Evolutionary conservation across 2,888 invertebrate genomes (phyloP), one percentile per base, ranked within the genome.

Genomic region (Neoitamus cyanurus): DNA sequence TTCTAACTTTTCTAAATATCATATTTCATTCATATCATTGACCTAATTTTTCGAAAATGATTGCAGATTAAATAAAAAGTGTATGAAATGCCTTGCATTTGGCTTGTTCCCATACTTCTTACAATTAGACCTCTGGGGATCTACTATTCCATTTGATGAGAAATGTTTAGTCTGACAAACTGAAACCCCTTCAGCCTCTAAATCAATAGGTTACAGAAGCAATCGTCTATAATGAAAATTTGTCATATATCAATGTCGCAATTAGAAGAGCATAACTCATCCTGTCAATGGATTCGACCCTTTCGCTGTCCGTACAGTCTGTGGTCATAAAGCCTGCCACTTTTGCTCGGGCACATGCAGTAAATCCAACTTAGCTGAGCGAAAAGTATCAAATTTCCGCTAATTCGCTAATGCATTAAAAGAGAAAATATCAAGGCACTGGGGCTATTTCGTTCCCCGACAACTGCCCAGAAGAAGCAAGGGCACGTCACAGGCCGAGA

Each of bases 361-460:
- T 69, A 68, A 82, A 69, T 82, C 30, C 36, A 58, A 46, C 34
- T 75, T 48, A 70, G 34, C 20, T 0, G 34, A 34, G 30, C 1
- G 36, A 84, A 84, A 84, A 84, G 84, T 84, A 84, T 84, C 84
- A 68, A 84, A 84, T 84, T 84, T 84, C 84, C 36, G 83, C 72
- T 83, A 83, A 83, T 83, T 73, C 83, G 83, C 48, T 84, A 84
- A 84, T 84, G 77, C 84, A 84, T 68, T 84, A 75, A 77, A 31
- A 77, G 46, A 25, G 46, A 70, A 20, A 69, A 31, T 70, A 15
- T 30, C 25, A 75, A 75, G n/a, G 25, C 25, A 30, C 31, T 72
- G 30, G n/a, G n/a, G 6, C 72, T 11, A n/a, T 30, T 30, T 13
- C 3, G 15, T 4, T 30, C 34, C 58, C 58, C 25, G 25, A 58